Conservation (phyloP, 2,797 vertebrate species). For the Rhynchonycteris naso region DNA sequence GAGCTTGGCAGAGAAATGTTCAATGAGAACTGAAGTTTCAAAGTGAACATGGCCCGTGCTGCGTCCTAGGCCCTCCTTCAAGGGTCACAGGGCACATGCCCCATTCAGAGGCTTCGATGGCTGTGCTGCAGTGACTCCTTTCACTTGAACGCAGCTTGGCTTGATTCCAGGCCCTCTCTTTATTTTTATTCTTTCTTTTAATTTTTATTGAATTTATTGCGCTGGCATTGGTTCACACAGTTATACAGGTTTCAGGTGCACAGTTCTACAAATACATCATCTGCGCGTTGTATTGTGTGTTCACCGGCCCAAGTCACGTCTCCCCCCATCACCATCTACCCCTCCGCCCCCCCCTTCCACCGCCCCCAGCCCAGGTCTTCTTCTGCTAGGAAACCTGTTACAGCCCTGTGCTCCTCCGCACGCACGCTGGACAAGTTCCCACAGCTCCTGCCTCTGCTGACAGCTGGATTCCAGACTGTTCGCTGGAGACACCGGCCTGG, state of each 20-base stretch:
- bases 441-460: rapidly evolving
- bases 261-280: too few species aligned
- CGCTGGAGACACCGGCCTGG: not conserved
- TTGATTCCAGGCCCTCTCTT: not conserved
- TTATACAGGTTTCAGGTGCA: too few species aligned
- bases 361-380: not conserved
- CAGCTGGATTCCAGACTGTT: not conserved
- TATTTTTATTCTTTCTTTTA: too few species aligned
- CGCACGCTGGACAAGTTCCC: not conserved
- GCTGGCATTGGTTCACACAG: too few species aligned
- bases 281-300: too few species aligned
- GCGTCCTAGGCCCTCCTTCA: not conserved
- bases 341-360: too few species aligned
- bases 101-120: not conserved
- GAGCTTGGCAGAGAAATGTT: too few species aligned
- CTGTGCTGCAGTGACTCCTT: not conserved
- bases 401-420: not conserved
- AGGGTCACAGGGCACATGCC: not conserved
- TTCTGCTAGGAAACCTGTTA: not conserved
- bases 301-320: too few species aligned
- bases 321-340: too few species aligned
- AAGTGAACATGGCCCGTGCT: not conserved
- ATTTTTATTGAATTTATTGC: too few species aligned
- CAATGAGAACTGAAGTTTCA: not conserved
- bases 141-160: not conserved